These are phyloP conservation scores for Syndactyla subalaris DNA, from an alignment of 2,797 vertebrate species.

Conservation along the genomic window DNA sequence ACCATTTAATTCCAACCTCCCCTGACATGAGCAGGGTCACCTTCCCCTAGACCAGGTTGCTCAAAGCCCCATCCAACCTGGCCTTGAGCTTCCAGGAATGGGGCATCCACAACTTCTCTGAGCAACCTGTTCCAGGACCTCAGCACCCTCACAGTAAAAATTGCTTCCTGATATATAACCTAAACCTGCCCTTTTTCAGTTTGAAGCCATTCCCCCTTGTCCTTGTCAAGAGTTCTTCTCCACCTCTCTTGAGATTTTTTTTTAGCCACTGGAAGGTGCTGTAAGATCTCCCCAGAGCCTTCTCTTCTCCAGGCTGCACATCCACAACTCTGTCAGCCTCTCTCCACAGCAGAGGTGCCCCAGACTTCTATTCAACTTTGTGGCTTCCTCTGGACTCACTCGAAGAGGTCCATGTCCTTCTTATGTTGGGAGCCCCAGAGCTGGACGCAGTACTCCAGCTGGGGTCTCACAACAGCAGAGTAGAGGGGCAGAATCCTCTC, in stretches of 20 bases:
- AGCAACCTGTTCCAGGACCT: background rate
- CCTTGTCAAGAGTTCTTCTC: background rate
- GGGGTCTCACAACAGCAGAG: background rate
- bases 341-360: background rate
- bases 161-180: background rate
- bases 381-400: background rate
- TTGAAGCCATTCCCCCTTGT: background rate
- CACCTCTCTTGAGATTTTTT: background rate
- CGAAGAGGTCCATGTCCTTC: background rate
- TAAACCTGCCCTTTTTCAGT: background rate
- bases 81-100: background rate
- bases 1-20: background rate
- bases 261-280: background rate
- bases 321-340: background rate
- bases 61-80: background rate
- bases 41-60: background rate
- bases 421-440: background rate
- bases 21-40: fast-evolving
- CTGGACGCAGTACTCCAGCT: background rate
- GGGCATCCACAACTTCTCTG: background rate
- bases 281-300: background rate
- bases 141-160: background rate
- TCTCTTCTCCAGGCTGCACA: background rate
- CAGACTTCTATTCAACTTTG: background rate
- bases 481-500: background rate